Conservation (phyloP, 2,113 vertebrate species). For the Hippocampus guttulatus region DNA sequence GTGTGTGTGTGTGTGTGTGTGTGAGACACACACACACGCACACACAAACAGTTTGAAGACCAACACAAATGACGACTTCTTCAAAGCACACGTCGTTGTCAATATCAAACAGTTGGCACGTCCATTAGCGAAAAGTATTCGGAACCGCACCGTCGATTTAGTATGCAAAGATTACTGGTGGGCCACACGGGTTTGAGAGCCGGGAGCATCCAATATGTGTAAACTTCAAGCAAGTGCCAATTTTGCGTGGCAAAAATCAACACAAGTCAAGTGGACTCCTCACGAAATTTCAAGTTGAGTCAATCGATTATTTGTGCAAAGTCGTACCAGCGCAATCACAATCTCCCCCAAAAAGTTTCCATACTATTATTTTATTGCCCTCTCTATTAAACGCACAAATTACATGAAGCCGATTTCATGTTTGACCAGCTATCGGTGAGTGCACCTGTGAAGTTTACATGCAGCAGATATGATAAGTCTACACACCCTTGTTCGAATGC, state of each 20-base stretch:
- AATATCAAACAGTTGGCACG: neutral
- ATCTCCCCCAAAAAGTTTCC: no score
- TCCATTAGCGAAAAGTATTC: neutral
- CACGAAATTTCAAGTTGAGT: no score
- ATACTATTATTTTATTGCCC: no score
- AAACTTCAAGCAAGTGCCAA: neutral
- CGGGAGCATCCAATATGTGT: no score
- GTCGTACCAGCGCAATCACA: no score
- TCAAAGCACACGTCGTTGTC: constrained; percentile 1
- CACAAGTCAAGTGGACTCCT: no score
- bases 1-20: neutral
- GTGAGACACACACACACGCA: neutral
- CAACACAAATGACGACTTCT: neutral
- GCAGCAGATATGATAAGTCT: neutral
- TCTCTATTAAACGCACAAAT: no score
- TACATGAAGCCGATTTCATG: no score
- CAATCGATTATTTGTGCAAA: no score
- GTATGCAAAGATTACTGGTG: no score
- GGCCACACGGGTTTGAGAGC: neutral
- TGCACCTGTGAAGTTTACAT: neutral
- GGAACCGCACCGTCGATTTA: neutral
- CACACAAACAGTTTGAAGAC: neutral
- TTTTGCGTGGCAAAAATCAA: neutral
- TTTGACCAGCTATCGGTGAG: neutral
- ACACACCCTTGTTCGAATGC: neutral